A percentile compares a stretch with the other conserved stretches of the same genome.
These are phyloP conservation scores for Melitaea athalia DNA, from an alignment of 2,888 invertebrate species.

Conservation along the genomic window DNA sequence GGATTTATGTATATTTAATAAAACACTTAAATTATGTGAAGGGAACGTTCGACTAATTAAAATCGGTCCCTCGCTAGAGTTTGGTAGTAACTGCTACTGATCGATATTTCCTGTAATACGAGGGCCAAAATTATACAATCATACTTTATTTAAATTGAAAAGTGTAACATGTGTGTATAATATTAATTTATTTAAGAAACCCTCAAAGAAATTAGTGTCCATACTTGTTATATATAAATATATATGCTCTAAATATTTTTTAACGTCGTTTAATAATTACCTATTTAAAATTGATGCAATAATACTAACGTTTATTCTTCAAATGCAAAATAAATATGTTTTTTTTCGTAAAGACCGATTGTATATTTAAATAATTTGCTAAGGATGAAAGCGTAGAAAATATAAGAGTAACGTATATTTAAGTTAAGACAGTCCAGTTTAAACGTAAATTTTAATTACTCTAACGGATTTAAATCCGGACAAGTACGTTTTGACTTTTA, in stretches of 20 bases:
- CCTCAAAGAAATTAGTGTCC: too few species aligned
- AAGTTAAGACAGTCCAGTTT: not conserved
- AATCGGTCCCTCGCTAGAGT: constrained; percentile 7
- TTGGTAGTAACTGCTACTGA: constrained; percentile 11
- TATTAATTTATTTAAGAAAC: too few species aligned
- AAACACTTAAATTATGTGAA: constrained; percentile 12
- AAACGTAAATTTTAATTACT: not conserved
- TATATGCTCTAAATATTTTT: too few species aligned
- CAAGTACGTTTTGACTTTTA: not conserved
- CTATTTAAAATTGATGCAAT: too few species aligned
- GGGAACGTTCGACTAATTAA: constrained; percentile 10
- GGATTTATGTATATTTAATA: not conserved
- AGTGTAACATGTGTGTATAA: too few species aligned
- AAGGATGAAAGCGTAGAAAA: too few species aligned
- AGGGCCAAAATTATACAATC: not conserved
- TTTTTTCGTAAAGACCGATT: too few species aligned
- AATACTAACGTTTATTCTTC: too few species aligned
- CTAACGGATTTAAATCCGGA: not conserved
- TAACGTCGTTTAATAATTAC: too few species aligned
- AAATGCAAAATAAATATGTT: too few species aligned
- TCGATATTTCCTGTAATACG: constrained; percentile 17
- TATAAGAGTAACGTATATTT: not conserved
- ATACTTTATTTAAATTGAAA: not conserved
- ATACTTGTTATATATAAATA: too few species aligned
- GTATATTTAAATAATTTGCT: too few species aligned